phyloP scores from a whole-genome alignment of 1,140 invertebrate species.

The Telenomus remus region DNA sequence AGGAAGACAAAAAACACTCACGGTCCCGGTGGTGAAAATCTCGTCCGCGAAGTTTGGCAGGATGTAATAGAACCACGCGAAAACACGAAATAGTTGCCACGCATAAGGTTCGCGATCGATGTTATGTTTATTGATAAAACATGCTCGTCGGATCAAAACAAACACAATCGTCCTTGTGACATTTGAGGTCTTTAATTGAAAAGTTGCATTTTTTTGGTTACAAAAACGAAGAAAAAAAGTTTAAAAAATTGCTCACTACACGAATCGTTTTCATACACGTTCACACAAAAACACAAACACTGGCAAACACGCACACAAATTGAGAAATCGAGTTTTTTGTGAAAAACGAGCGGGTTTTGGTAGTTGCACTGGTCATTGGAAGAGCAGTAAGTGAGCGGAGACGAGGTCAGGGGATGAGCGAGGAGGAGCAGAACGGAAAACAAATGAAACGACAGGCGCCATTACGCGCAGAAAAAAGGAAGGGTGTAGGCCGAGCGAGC shows the following conservation, averaged over 20 bases:
- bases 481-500: conserved; percentile 62
- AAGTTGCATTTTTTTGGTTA: neutral
- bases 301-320: too few relatives aligned
- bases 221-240: too few relatives aligned
- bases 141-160: neutral
- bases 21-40: neutral
- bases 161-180: neutral
- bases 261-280: too few relatives aligned
- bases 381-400: neutral
- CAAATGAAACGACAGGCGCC: conserved; percentile 28
- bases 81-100: conserved; percentile 21
- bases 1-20: neutral
- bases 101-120: conserved; percentile 13
- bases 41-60: neutral
- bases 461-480: conserved; percentile 37
- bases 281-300: too few relatives aligned
- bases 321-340: too few relatives aligned
- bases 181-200: neutral
- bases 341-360: too few relatives aligned
- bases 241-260: too few relatives aligned
- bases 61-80: neutral
- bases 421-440: conserved; percentile 9
- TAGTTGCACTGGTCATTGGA: neutral
- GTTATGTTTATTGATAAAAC: conserved; percentile 24
- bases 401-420: neutral